Evolutionary conservation across 2,797 vertebrate species (phyloP), one percentile per base, ranked within the genome.

Genomic region (Steatocranus sp.): DNA sequence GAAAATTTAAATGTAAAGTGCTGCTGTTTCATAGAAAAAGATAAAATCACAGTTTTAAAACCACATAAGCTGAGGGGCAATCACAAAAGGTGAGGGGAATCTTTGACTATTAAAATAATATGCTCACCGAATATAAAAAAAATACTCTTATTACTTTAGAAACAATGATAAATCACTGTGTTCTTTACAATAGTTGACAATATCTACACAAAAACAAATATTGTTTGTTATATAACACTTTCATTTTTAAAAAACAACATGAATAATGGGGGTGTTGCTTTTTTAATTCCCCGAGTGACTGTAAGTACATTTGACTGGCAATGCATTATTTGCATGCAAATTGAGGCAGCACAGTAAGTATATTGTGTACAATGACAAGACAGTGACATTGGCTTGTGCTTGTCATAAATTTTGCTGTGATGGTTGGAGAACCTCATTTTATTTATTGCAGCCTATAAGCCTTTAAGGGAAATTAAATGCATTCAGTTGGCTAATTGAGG

Each of bases 21-120:
- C 80, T 70, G 79, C 89, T 86, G 94, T 95, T 95, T 93, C 95
- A 92, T 94, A 70, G 94, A 92, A 95, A 96, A 94, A 88, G 89
- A 94, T 90, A 89, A 84, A 91, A 89, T 77, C 85, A 53, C 49
- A 63, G 88, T 92, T 93, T 89, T 86, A 56, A 86, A 84, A 90
- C 93, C 92, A 94, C 93, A 84, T 86, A 82, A 92, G 93, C 91
- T 82, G 89, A 87, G 56, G 92, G 91, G 89, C 92, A 94, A 94
- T 95, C 92, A 93, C 91, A 91, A 88, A 83, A 94, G 93, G 91
- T 94, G 89, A 92, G 30, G 79, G 83, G 82, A 93, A 87, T 92
- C 75, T 92, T 91, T 95, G 92, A 94, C 95, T 88, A 92, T 93
- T 77, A 66, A 88, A 86, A 90, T 46, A 94, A 93, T 85, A 80